Base-by-base conservation (phyloP, 2,888 invertebrate genomes). In the Pseudolycoriella hygida region DNA sequence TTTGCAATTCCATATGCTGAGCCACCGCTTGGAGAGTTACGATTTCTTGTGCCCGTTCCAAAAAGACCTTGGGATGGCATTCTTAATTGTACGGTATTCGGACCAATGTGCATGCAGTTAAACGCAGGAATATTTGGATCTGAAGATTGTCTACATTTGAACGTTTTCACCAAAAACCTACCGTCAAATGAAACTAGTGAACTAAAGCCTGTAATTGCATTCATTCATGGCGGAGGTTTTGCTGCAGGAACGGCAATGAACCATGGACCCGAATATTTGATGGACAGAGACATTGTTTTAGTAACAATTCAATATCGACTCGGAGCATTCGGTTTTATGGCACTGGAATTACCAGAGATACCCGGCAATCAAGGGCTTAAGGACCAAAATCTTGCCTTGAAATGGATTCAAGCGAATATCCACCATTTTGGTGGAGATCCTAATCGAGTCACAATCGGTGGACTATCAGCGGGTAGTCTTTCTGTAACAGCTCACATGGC, bases 301-400 rank as follows among this genome's bases (percentile, higher is more conserved):
- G 76, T 79, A 5, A 76, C 73, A 1, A 49, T 79, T 0, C 79
- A 78, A 59, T 80, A 79, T 53, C 64, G 80, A 48, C 56, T 80
- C 25, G 78, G 78, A 47, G 72, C 74, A 1, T 56, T 79, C 43
- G 78, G 78, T 8, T 34, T 34, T 34, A 14, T 34, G 15, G 12
- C 34, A 4, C 4, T 34, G 3, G 34, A 12, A 14, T 8, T 3
- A 14, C 8, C 34, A 10, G 34, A 34, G 3, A 5, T 14, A 5
- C 3, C 34, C 5, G 34, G 34, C 12, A 34, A 34, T 34, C n/a
- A 14, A 14, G 34, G 34, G 5, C 15, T 34, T 3, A 34, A 34
- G 15, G 34, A 34, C 15, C 34, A 34, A 34, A 12, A 3, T 34
- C n/a, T 14, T 4, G 5, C 34, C 5, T 14, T 34, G 4, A 5